These are phyloP conservation scores for Geophilus truncorum DNA, from an alignment of 2,888 invertebrate genomes.

Conservation along the genomic window DNA sequence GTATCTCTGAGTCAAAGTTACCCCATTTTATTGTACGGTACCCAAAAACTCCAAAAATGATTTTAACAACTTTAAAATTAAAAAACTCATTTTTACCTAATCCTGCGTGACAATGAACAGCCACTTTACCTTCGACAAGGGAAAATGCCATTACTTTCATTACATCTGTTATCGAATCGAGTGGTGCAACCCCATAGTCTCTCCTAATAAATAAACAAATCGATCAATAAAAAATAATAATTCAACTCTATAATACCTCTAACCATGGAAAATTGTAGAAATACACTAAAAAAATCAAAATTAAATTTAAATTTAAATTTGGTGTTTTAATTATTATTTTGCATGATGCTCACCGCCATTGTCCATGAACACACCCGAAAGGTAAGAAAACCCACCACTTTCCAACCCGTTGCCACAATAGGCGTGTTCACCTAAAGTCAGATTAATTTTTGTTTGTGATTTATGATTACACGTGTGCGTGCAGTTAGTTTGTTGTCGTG, in stretches of 20 bases:
- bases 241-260: constrained; percentile 39
- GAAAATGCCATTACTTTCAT: constrained; percentile 85
- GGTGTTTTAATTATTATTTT: not conserved
- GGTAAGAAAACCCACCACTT: constrained; percentile 75
- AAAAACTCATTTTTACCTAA: constrained; percentile 46
- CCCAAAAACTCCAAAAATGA: too few species aligned
- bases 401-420: constrained; percentile 72
- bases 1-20: too few species aligned
- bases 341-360: constrained; percentile 65
- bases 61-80: too few species aligned
- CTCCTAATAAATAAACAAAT: constrained; percentile 52
- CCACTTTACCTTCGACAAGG: constrained; percentile 71
- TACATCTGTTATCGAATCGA: constrained; percentile 75
- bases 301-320: not conserved
- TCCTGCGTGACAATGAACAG: constrained; percentile 81
- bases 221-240: not conserved
- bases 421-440: constrained; percentile 55
- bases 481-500: constrained; percentile 57
- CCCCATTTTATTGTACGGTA: too few species aligned
- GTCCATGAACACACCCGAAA: constrained; percentile 76
- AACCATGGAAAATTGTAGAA: constrained; percentile 79
- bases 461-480: not conserved
- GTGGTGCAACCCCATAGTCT: constrained; percentile 75
- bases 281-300: constrained; percentile 59
- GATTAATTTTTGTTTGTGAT: not conserved